Conservation (phyloP, 2,888 invertebrate species). For the Agrotis segetum region DNA sequence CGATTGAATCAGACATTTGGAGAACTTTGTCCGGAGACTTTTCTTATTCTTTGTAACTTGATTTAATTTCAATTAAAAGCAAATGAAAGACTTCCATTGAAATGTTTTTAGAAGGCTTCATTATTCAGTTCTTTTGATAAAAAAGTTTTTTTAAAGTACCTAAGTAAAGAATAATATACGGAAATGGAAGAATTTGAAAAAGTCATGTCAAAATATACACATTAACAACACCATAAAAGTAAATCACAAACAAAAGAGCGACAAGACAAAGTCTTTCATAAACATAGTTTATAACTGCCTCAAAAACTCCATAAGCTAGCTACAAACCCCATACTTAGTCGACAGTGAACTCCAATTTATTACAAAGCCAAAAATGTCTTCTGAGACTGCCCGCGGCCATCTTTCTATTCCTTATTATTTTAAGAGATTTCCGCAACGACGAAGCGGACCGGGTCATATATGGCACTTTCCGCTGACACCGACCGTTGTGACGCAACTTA, state of each 20-base stretch:
- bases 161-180: too few relatives aligned
- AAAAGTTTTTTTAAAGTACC: too few relatives aligned
- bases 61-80: conserved; percentile 44
- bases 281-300: conserved; percentile 47
- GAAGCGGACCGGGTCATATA: conserved; percentile 28
- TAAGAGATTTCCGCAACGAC: conserved; percentile 58
- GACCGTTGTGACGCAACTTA: conserved; percentile 41
- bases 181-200: not conserved
- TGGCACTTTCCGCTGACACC: conserved; percentile 42
- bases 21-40: conserved; percentile 32
- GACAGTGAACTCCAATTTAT: conserved; percentile 76
- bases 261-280: conserved; percentile 20
- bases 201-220: not conserved
- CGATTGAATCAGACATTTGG: conserved; percentile 53
- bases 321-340: conserved; percentile 61
- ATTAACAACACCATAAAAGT: conserved; percentile 19
- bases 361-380: conserved; percentile 66
- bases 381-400: conserved; percentile 47
- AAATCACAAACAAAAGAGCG: conserved; percentile 32
- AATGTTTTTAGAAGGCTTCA: too few relatives aligned
- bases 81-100: conserved; percentile 5
- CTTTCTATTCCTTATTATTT: conserved; percentile 63
- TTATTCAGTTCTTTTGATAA: not conserved
- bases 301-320: conserved; percentile 55
- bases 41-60: conserved; percentile 34